These are phyloP conservation scores for Syngnathus scovelli DNA, from an alignment of 2,113 vertebrate species.

Conservation along the genomic window DNA sequence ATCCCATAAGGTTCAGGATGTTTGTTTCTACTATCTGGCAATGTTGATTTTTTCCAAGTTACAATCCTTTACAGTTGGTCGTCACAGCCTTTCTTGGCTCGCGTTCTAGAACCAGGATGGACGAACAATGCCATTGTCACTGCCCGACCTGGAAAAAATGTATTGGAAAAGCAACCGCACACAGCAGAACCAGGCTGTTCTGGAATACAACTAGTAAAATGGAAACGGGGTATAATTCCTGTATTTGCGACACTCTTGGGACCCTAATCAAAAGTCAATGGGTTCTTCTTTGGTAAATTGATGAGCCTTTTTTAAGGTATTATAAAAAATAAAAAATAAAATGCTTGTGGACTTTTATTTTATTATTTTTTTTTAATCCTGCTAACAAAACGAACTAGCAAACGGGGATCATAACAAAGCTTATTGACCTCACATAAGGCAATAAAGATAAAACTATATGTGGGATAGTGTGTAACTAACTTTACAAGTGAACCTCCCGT, in stretches of 20 bases:
- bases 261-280: background rate
- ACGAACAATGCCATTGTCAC: background rate
- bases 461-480: conserved; percentile 27
- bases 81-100: too few relatives aligned
- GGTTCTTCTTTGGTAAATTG: background rate
- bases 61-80: too few relatives aligned
- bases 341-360: background rate
- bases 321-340: too few relatives aligned
- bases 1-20: too few relatives aligned
- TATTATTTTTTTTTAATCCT: background rate
- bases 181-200: background rate
- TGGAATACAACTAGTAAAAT: background rate
- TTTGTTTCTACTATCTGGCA: too few relatives aligned
- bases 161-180: background rate
- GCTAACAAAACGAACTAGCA: background rate
- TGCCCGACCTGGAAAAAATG: background rate
- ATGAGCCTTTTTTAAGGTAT: background rate
- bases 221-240: background rate
- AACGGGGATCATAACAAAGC: background rate
- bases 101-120: background rate
- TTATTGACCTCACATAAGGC: background rate
- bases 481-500: conserved; percentile 41
- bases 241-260: background rate
- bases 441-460: conserved; percentile 8
- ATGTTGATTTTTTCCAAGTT: too few relatives aligned